These are phyloP conservation scores for Hydrolagus affinis DNA, from an alignment of 2,113 vertebrate genomes.

Conservation along the genomic window DNA sequence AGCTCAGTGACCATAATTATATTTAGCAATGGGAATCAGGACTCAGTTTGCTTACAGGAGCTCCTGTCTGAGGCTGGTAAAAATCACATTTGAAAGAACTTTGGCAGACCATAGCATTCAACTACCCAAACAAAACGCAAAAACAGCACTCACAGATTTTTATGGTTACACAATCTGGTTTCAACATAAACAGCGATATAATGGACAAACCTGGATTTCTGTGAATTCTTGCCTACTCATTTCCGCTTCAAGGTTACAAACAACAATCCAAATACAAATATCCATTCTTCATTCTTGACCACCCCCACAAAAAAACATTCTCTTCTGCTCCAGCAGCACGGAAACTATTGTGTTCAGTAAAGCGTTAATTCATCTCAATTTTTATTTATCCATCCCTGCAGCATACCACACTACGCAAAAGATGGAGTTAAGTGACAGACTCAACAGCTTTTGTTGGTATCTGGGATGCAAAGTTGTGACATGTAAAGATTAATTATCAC, in stretches of 20 bases:
- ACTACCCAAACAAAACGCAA: conserved; percentile 27
- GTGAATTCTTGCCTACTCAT: neutral
- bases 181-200: conserved; percentile 10
- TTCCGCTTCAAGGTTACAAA: neutral
- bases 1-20: conserved; percentile 21
- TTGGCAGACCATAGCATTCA: conserved; percentile 15
- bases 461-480: too few relatives aligned
- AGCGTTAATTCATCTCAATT: too few relatives aligned
- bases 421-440: neutral
- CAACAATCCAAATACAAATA: neutral
- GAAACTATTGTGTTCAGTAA: too few relatives aligned
- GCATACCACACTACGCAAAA: too few relatives aligned
- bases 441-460: neutral
- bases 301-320: too few relatives aligned
- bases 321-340: too few relatives aligned
- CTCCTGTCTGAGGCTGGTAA: conserved; percentile 27
- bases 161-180: conserved; percentile 16
- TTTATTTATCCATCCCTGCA: too few relatives aligned
- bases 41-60: neutral
- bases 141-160: conserved; percentile 17
- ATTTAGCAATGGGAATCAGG: conserved; percentile 26
- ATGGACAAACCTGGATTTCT: neutral
- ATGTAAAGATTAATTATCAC: too few relatives aligned
- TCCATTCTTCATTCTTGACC: too few relatives aligned
- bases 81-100: conserved; percentile 19